phyloP scores from a whole-genome alignment of 2,888 invertebrate species.

The Emmelina monodactyla region DNA sequence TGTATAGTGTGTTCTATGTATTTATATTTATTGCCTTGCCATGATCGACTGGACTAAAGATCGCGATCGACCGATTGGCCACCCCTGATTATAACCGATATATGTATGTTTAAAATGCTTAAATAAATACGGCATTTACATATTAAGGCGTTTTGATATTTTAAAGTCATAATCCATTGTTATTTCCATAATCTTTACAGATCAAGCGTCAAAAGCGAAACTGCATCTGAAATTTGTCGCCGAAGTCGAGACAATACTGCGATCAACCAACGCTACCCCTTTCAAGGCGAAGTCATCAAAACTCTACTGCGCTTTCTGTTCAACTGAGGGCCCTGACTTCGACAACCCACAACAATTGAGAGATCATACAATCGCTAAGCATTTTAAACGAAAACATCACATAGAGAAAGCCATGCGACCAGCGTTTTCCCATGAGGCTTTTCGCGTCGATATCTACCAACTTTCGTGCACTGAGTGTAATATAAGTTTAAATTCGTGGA shows the following conservation, averaged over 20 bases:
- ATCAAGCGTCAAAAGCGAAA: too few species aligned
- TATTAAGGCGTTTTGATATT: too few species aligned
- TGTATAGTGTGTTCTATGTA: too few species aligned
- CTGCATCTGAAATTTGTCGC: constrained; percentile 17
- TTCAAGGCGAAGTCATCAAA: constrained; percentile 26
- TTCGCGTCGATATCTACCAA: constrained; percentile 33
- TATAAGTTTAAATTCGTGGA: constrained; percentile 24
- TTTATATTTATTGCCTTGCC: too few species aligned
- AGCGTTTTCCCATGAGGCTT: constrained; percentile 28
- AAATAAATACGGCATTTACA: too few species aligned
- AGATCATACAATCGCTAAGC: constrained; percentile 24
- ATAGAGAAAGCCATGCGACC: constrained; percentile 35
- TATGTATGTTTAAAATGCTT: too few species aligned
- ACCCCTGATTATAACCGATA: too few species aligned
- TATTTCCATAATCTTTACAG: too few species aligned
- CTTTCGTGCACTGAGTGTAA: constrained; percentile 29
- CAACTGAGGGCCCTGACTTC: constrained; percentile 20
- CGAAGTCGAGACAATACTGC: constrained; percentile 30
- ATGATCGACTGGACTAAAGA: too few species aligned
- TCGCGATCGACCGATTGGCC: too few species aligned
- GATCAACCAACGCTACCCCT: constrained; percentile 35
- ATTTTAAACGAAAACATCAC: constrained; percentile 19
- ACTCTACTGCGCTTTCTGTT: constrained; percentile 35
- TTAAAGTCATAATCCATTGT: too few species aligned
- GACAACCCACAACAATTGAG: constrained; percentile 27